Conservation (phyloP, 2,797 vertebrate genomes). For the Chaunax sp. region DNA sequence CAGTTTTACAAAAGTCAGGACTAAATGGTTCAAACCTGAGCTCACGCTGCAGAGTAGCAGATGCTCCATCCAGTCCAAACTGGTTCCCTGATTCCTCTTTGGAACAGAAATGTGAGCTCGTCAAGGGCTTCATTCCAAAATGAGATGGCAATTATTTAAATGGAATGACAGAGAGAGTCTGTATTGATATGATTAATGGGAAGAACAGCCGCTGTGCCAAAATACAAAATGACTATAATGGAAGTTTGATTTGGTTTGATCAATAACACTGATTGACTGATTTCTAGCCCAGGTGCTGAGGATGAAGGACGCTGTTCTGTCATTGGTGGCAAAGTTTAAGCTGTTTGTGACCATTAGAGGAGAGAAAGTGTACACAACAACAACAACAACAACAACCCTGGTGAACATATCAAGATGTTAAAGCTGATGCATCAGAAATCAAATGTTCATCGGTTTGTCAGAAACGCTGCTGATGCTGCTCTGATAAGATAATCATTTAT, state of each 20-base stretch:
- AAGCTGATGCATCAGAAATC: background rate
- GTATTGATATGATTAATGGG: slow-evolving; percentile 34
- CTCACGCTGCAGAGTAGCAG: slow-evolving; percentile 3
- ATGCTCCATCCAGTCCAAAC: background rate
- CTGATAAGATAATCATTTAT: background rate
- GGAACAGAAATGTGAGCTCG: background rate
- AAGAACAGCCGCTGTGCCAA: slow-evolving; percentile 9
- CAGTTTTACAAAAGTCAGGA: slow-evolving; percentile 34
- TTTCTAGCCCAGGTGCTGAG: slow-evolving; percentile 26
- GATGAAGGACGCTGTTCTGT: slow-evolving; percentile 10
- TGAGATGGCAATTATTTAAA: slow-evolving; percentile 11
- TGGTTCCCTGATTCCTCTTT: background rate
- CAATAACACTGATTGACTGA: slow-evolving; percentile 19
- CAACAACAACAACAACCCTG: too few species aligned
- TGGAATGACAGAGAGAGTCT: background rate
- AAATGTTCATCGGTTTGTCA: background rate
- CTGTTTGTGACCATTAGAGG: background rate
- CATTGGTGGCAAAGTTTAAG: slow-evolving; percentile 14
- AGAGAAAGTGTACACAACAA: slow-evolving; percentile 1
- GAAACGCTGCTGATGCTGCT: too few species aligned
- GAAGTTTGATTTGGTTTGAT: slow-evolving; percentile 29
- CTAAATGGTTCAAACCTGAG: slow-evolving; percentile 33
- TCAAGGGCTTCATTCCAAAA: slow-evolving; percentile 10
- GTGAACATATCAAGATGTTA: background rate
- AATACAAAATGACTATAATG: slow-evolving; percentile 14